Evolutionary conservation across 1,140 invertebrate species (phyloP).

Genomic region (Helicoverpa armigera): DNA sequence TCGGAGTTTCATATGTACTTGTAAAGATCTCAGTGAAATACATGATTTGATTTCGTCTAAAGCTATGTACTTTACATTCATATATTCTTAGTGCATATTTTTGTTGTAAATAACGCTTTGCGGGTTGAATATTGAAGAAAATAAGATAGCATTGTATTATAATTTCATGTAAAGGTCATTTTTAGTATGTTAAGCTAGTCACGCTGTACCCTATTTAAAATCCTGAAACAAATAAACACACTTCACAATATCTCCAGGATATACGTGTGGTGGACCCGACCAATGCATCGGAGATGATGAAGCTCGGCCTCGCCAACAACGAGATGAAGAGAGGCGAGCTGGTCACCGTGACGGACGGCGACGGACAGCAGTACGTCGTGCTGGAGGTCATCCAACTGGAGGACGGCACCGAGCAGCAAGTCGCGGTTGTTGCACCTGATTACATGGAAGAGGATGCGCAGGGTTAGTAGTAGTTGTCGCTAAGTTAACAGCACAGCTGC

Average conservation of each 20-base stretch:
- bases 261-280: constrained; percentile 21
- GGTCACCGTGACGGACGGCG: constrained; percentile 87
- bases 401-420: constrained; percentile 84
- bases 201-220: too few species aligned
- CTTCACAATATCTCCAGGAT: not conserved
- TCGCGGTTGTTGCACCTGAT: constrained; percentile 72
- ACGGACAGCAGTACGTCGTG: constrained; percentile 95
- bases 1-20: too few species aligned
- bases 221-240: too few species aligned
- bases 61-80: not conserved
- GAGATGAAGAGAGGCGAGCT: constrained; percentile 82
- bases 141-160: not conserved
- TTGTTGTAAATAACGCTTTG: too few species aligned
- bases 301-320: constrained; percentile 59
- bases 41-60: not conserved
- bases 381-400: constrained; percentile 94
- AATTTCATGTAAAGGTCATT: too few species aligned
- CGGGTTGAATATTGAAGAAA: too few species aligned
- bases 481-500: not conserved
- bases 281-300: constrained; percentile 61
- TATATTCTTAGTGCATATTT: too few species aligned
- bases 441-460: constrained; percentile 61
- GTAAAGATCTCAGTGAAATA: too few species aligned
- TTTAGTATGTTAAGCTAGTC: too few species aligned
- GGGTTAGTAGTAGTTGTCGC: constrained; percentile 47